phyloP scores from a whole-genome alignment of 2,113 vertebrate species.

The Tragelaphus imberbis region DNA sequence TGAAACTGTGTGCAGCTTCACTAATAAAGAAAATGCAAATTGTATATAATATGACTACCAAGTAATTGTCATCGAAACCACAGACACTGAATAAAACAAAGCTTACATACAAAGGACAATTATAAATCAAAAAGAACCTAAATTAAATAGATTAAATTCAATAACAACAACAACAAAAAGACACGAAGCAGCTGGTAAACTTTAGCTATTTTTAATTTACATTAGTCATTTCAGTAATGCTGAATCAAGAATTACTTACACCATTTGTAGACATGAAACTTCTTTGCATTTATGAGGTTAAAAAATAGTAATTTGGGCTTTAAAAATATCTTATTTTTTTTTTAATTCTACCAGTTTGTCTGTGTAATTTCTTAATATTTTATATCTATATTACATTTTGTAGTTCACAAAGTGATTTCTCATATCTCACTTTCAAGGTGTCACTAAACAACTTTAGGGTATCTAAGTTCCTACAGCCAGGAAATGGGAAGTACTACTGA shows the following conservation, averaged over 20 bases:
- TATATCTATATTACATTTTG: not conserved
- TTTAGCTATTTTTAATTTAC: not conserved
- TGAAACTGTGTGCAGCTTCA: not conserved
- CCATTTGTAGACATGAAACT: not conserved
- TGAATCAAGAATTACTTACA: not conserved
- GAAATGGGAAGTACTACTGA: not conserved
- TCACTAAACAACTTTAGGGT: not conserved
- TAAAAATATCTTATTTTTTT: not conserved
- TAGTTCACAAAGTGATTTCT: not conserved
- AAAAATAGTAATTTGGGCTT: not conserved
- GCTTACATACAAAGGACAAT: not conserved
- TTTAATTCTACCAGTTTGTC: not conserved
- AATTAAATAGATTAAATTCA: not conserved
- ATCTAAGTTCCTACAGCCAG: not conserved
- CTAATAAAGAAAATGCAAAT: not conserved
- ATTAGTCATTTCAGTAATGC: not conserved
- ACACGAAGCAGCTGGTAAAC: not conserved
- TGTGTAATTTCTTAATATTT: not conserved
- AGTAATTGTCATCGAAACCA: not conserved
- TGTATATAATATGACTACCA: not conserved
- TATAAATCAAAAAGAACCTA: not conserved
- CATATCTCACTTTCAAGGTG: not conserved
- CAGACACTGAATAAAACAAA: not conserved
- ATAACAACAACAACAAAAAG: not conserved
- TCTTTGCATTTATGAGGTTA: not conserved